Conservation (phyloP, 1,140 invertebrate species). For the Aphis gossypii region DNA sequence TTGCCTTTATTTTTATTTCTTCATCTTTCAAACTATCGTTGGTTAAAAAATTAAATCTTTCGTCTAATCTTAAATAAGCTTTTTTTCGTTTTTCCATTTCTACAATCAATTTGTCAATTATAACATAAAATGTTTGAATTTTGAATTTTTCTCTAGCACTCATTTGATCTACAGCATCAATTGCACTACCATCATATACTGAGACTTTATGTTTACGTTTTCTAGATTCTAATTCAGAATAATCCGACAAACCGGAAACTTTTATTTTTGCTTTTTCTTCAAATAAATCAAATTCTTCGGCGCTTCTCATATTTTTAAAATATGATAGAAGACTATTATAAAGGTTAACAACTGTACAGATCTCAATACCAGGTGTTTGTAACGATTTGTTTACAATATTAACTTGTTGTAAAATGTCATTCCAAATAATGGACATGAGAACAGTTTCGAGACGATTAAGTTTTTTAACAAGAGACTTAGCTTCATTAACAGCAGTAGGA, state of each 20-base stretch:
- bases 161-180: no score
- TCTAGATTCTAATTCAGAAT: constrained; percentile 43
- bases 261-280: constrained; percentile 3
- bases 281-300: constrained; percentile 28
- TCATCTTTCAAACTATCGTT: no score
- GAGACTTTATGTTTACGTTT: background rate
- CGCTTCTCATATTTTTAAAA: constrained; percentile 33
- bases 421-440: constrained; percentile 56
- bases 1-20: no score
- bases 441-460: constrained; percentile 55
- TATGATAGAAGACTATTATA: constrained; percentile 25
- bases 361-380: constrained; percentile 22
- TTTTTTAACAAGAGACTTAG: constrained; percentile 52
- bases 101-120: no score
- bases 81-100: no score
- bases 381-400: constrained; percentile 40
- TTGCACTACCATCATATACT: no score
- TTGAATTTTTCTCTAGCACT: no score
- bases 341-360: constrained; percentile 8
- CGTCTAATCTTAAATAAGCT: no score
- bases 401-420: constrained; percentile 57
- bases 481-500: constrained; percentile 40
- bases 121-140: no score
- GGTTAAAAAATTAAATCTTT: no score
- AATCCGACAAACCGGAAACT: constrained; percentile 30